Conservation (phyloP, 2,797 vertebrate genomes). For the Heliangelus exortis region DNA sequence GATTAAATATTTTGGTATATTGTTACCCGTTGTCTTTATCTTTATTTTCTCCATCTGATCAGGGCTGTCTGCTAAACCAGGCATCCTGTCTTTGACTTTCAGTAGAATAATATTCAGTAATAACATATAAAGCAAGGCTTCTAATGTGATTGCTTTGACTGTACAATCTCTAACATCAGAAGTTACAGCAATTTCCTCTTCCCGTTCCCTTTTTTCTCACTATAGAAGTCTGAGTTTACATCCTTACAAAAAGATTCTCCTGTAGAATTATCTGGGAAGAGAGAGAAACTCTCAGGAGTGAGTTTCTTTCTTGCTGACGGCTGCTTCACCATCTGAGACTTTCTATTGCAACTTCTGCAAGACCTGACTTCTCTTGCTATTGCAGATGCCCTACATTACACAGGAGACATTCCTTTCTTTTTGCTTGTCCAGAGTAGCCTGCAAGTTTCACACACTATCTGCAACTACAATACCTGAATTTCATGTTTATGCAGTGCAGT, state of each 20-base stretch:
- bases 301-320: background rate
- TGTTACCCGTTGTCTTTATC: background rate
- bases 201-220: background rate
- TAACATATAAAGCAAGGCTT: background rate
- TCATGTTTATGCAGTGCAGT: background rate
- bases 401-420: background rate
- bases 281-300: background rate
- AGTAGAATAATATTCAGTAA: background rate
- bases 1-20: fast-evolving
- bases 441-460: background rate
- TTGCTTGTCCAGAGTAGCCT: background rate
- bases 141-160: fast-evolving
- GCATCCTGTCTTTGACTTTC: background rate
- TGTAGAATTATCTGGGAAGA: background rate
- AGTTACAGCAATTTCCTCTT: background rate
- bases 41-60: background rate
- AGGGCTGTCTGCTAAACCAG: background rate
- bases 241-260: background rate
- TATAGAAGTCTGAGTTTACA: background rate
- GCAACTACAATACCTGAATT: background rate
- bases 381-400: fast-evolving
- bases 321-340: background rate
- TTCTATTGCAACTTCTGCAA: background rate
- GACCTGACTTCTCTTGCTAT: background rate
- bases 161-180: background rate